Base-by-base conservation (phyloP, 2,113 vertebrate genomes). In the Hystrix cristata region DNA sequence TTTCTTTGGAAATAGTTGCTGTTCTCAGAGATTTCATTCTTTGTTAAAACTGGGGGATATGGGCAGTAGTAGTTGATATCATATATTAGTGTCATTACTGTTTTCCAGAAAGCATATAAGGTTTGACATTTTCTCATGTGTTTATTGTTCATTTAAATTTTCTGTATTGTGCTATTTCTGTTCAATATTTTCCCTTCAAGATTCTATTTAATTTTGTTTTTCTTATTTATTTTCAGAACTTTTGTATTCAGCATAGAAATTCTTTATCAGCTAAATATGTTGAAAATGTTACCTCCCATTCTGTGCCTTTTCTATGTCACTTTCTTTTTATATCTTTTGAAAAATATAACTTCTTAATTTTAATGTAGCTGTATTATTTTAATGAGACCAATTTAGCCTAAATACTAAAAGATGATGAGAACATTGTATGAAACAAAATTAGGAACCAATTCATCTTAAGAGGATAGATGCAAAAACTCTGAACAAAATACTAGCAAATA, bases 281-380 rank as follows among this genome's bases (percentile, higher is more conserved):
- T 91, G 60, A 93, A 69, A 43, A 86, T 79, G 25, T 53, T 79
- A 62, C 43, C 10, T 69, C 0, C 18, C 8, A 6, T 76, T 85
- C 4, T 67, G 10, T 95, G 27, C 3, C n/a, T 67, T 93, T 87
- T 89, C 46, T 95, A 89, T 13, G 11, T 71, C 19, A 72, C 53
- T 12, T 65, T 25, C 46, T 76, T 82, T 13, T 85, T 14, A 34
- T 92, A 3, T 88, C 27, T 93, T 92, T 82, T 72, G 76, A 91
- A 80, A 93, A 84, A 43, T 78, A 38, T 5, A 62, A 65, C 14
- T 86, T 94, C 51, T 62, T 94, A n/a, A 34, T 96, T 92, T 96
- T 62, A 71, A 43, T 86, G 46, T 85, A 92, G 43, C 12, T 86
- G 7, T 82, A 90, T 6, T 89, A 3, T 86, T 94, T 85, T 92